Evolutionary conservation across 2,797 vertebrate species (phyloP), one percentile per base, ranked within the genome.

Genomic region (Phoxinus dragarum): DNA sequence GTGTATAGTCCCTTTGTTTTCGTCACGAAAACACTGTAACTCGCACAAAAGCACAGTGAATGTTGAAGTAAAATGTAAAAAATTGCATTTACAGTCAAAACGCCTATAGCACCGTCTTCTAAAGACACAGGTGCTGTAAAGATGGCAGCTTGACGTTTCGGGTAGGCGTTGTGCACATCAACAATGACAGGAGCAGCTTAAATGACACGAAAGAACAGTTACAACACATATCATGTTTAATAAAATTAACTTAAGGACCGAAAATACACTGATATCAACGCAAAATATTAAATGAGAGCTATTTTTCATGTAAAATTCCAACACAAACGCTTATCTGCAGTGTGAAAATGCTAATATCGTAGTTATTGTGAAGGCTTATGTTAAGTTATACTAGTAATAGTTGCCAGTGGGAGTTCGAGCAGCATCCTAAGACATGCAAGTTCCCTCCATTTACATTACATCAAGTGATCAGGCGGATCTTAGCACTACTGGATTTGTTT

Each of bases 81-180:
- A 23, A 36, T 5, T 31, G 21, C 12, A 64, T 42, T 17, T 31
- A 1, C 21, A 8, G 7, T 10, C 11, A 2, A 19, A 56, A 21
- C 11, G 61, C 5, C 4, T 9, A 21, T 40, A 27, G 47, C 74
- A 0, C 44, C 31, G 47, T 82, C 73, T 81, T 36, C 38, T 34
- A 3, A 38, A 68, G 27, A 74, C 77, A 79, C 82, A 81, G 86
- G 78, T 81, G 86, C 74, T 44, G 73, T 64, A 88, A 90, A 89
- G 79, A 90, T 86, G 89, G 86, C 89, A 88, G 84, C 86, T 54
- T 61, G 72, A 84, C 73, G 82, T 82, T 69, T 86, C 56, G 64
- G 31, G 44, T 47, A 82, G 78, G 66, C 66, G 74, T 66, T 52
- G 11, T 36, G 42, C 81, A 82, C 80, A 68, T 71, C 83, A 78